Evolutionary conservation across 2,888 invertebrate genomes (phyloP).

Genomic region (Apotomis turbidana): DNA sequence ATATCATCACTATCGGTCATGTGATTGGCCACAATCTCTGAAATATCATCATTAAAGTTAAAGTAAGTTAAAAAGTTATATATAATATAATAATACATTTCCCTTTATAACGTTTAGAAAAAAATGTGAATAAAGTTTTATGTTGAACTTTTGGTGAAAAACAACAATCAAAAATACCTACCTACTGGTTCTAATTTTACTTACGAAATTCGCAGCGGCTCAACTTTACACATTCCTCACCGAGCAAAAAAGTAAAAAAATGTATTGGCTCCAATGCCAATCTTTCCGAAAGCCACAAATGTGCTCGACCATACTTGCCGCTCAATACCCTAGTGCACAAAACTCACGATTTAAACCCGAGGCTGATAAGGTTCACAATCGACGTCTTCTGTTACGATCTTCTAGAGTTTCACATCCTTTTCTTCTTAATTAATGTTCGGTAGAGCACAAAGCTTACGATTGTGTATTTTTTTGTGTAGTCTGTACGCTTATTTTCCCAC

Average conservation of each 20-base stretch:
- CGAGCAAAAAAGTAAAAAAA: slow-evolving; percentile 46
- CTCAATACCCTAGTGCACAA: slow-evolving; percentile 48
- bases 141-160: neutral
- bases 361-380: slow-evolving; percentile 52
- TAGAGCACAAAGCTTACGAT: slow-evolving; percentile 73
- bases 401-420: slow-evolving; percentile 57
- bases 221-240: slow-evolving; percentile 15
- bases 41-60: too few relatives aligned
- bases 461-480: slow-evolving; percentile 70
- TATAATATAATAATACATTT: too few relatives aligned
- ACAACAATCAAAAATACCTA: too few relatives aligned
- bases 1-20: too few relatives aligned
- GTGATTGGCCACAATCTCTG: too few relatives aligned
- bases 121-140: too few relatives aligned
- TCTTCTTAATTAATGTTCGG: slow-evolving; percentile 78
- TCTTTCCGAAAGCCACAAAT: slow-evolving; percentile 60
- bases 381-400: slow-evolving; percentile 51
- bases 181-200: neutral
- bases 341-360: slow-evolving; percentile 49
- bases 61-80: too few relatives aligned
- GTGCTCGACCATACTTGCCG: slow-evolving; percentile 56
- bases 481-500: slow-evolving; percentile 55
- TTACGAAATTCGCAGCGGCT: neutral
- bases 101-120: too few relatives aligned
- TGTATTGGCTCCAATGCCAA: slow-evolving; percentile 56